These are phyloP conservation scores for Drosophila insularis DNA, from an alignment of 1,140 invertebrate species.

Conservation along the genomic window DNA sequence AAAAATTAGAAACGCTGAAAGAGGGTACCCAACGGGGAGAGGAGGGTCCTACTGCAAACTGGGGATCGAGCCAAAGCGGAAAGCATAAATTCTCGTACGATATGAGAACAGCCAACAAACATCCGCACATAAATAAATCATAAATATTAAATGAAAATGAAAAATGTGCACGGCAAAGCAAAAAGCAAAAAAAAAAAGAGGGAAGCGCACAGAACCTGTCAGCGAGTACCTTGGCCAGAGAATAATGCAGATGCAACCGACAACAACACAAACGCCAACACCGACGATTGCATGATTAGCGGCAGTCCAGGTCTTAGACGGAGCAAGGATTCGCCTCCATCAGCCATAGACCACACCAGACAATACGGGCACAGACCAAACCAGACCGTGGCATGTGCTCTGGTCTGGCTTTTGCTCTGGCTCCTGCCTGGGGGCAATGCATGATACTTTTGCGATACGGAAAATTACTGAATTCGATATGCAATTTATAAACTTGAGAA, in stretches of 20 bases:
- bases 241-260: conserved; percentile 64
- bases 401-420: not conserved
- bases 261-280: conserved; percentile 53
- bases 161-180: conserved; percentile 33
- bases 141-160: conserved; percentile 81
- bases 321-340: conserved; percentile 14
- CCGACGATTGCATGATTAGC: conserved; percentile 74
- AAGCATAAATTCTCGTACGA: conserved; percentile 76
- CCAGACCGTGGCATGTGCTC: conserved; percentile 24
- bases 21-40: not conserved
- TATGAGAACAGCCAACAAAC: conserved; percentile 76
- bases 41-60: not conserved
- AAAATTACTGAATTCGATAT: conserved; percentile 80
- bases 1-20: conserved; percentile 47
- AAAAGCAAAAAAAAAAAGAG: conserved; percentile 26
- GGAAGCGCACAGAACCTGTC: conserved; percentile 76
- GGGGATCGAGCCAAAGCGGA: conserved; percentile 59
- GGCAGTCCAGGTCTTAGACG: conserved; percentile 48
- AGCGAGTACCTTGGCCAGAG: conserved; percentile 45
- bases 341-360: conserved; percentile 31
- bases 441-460: conserved; percentile 62
- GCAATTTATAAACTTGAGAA: conserved; percentile 67
- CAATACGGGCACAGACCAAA: not conserved
- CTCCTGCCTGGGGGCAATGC: conserved; percentile 51
- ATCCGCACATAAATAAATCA: conserved; percentile 80